These are phyloP conservation scores for Myotis davidii DNA, from an alignment of 2,113 vertebrate species.

Conservation along the genomic window DNA sequence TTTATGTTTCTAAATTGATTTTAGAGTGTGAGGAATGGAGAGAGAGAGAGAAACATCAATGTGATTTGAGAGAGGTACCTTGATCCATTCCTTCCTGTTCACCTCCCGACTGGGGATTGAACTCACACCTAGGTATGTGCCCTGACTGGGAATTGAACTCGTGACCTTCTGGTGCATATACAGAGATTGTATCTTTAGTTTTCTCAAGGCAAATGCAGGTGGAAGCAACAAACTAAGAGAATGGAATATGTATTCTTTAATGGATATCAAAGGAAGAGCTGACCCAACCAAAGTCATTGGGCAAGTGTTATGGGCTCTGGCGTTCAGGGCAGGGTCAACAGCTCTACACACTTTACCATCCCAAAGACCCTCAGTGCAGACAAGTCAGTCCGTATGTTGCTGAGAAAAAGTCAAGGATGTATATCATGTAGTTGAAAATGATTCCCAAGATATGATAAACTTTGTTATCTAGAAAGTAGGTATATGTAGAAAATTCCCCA, in stretches of 20 bases:
- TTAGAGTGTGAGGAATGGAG: not conserved
- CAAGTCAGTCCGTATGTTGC: not conserved
- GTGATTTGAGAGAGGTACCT: not conserved
- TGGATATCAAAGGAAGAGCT: not conserved
- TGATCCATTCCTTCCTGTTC: not conserved
- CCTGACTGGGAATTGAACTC: too few relatives aligned
- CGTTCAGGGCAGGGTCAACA: not conserved
- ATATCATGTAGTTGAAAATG: not conserved
- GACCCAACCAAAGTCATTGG: not conserved
- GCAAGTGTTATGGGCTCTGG: rapidly evolving
- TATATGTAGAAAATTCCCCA: not conserved
- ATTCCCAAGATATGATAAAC: not conserved
- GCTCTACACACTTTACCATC: not conserved
- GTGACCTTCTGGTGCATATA: too few relatives aligned
- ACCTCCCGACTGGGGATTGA: rapidly evolving
- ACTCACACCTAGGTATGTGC: too few relatives aligned
- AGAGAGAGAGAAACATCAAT: not conserved
- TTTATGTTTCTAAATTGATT: not conserved
- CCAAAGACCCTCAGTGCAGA: not conserved
- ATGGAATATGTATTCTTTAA: not conserved
- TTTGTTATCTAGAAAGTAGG: not conserved
- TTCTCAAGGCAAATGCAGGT: not conserved
- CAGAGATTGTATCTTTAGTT: not conserved
- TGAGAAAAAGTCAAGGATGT: not conserved
- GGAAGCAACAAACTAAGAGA: not conserved